These are phyloP conservation scores for Paradisaea rubra DNA, from an alignment of 2,113 vertebrate genomes.

Conservation along the genomic window DNA sequence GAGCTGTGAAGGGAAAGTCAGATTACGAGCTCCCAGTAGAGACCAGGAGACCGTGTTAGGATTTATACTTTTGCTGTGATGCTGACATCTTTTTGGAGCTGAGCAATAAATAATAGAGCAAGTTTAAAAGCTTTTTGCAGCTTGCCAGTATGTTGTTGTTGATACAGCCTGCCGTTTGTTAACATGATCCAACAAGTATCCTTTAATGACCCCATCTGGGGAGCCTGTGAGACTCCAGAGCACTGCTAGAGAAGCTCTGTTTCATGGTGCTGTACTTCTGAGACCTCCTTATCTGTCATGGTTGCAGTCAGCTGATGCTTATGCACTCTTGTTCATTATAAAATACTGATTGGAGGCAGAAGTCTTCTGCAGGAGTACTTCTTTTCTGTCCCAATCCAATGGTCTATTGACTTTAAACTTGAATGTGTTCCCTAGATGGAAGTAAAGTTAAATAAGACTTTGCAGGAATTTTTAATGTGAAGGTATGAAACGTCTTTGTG, in stretches of 20 bases:
- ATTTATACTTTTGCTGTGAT: not conserved
- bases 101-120: not conserved
- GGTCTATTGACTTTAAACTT: not conserved
- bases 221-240: not conserved
- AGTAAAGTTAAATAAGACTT: slow-evolving; percentile 8
- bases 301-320: not conserved
- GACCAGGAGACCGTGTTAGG: not conserved
- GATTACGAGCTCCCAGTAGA: not conserved
- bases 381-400: not conserved
- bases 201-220: not conserved
- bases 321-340: not conserved
- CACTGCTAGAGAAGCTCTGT: not conserved
- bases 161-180: not conserved
- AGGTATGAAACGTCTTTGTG: slow-evolving; percentile 14
- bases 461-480: not conserved
- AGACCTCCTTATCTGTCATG: not conserved
- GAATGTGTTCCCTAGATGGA: not conserved
- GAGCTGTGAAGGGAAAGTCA: not conserved
- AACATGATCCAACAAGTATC: not conserved
- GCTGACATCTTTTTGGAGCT: not conserved
- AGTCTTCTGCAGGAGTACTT: not conserved
- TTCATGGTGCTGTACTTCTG: not conserved
- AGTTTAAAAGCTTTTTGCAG: slow-evolving; percentile 8
- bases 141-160: slow-evolving; percentile 5
- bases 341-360: not conserved